A percentile compares a stretch with the other conserved stretches of the same genome.
Conservation (phyloP, 2,888 invertebrate genomes). For the Apodemia hepburni region DNA sequence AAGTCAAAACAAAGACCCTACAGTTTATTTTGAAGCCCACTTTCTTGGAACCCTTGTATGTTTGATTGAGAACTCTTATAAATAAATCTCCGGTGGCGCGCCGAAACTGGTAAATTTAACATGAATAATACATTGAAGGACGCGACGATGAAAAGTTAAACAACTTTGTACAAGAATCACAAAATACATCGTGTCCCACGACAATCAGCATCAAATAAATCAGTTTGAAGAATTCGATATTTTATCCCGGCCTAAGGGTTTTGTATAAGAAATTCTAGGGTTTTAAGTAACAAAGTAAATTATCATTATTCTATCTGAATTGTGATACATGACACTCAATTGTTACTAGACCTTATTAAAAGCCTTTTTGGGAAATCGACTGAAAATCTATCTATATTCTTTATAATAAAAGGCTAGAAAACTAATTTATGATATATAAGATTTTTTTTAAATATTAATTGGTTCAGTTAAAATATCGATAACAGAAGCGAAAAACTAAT, state of each 20-base stretch:
- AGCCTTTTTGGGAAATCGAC: no score
- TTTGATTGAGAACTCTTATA: slow-evolving; percentile 65
- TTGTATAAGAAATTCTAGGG: not conserved
- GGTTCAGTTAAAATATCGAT: no score
- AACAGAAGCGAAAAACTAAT: no score
- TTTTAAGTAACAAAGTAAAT: not conserved
- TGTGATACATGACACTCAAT: no score
- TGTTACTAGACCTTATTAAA: no score
- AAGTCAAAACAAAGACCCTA: slow-evolving; percentile 62
- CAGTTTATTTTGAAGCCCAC: slow-evolving; percentile 52
- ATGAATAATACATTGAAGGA: slow-evolving; percentile 29
- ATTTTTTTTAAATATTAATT: no score
- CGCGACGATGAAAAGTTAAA: slow-evolving; percentile 17
- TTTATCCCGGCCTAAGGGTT: not conserved
- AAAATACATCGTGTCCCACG: not conserved
- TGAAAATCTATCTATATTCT: no score
- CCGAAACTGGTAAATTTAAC: slow-evolving; percentile 23
- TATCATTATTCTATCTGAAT: no score
- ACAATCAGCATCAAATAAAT: slow-evolving; percentile 5
- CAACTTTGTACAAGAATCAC: slow-evolving; percentile 14
- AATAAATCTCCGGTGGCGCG: slow-evolving; percentile 44
- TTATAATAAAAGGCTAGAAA: no score
- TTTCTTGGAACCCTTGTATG: slow-evolving; percentile 58
- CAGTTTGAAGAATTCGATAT: not conserved
- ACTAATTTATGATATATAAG: no score